A percentile compares a stretch with the other conserved stretches of the same genome.
Conservation (phyloP, 1,140 invertebrate species). For the Argopecten irradians region DNA sequence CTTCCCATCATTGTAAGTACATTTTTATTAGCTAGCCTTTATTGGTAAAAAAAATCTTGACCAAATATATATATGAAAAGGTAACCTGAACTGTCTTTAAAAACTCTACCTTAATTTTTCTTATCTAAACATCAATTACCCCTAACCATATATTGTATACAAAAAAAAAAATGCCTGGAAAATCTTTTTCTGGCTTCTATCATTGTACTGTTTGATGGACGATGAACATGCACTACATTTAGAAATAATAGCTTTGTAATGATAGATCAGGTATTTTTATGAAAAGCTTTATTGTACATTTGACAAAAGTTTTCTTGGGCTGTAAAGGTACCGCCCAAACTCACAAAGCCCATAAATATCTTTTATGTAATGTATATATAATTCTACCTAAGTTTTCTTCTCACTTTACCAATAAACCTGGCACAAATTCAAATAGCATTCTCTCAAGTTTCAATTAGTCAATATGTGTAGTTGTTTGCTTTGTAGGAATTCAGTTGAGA, state of each 20-base stretch:
- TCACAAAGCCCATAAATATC: background rate
- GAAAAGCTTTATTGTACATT: background rate
- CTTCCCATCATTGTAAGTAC: too few species aligned
- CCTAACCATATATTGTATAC: too few species aligned
- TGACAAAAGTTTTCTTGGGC: slow-evolving; percentile 1
- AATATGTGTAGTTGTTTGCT: slow-evolving; percentile 21
- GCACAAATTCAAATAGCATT: background rate
- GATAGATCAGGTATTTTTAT: background rate
- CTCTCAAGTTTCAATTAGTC: background rate
- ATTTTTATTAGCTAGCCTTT: too few species aligned
- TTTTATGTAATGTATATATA: background rate
- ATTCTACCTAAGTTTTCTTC: slow-evolving; percentile 18
- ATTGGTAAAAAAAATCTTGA: too few species aligned
- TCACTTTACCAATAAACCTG: background rate
- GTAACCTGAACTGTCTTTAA: too few species aligned
- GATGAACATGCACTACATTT: too few species aligned
- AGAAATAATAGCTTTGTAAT: background rate
- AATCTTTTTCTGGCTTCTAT: too few species aligned
- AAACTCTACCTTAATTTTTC: too few species aligned
- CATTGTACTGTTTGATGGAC: too few species aligned
- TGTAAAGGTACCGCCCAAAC: background rate
- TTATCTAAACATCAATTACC: too few species aligned
- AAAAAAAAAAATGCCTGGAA: too few species aligned
- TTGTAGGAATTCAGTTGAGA: background rate
- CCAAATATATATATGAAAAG: too few species aligned